Evolutionary conservation across 2,888 invertebrate genomes (phyloP).

Genomic region (Drosophila diplacantha): DNA sequence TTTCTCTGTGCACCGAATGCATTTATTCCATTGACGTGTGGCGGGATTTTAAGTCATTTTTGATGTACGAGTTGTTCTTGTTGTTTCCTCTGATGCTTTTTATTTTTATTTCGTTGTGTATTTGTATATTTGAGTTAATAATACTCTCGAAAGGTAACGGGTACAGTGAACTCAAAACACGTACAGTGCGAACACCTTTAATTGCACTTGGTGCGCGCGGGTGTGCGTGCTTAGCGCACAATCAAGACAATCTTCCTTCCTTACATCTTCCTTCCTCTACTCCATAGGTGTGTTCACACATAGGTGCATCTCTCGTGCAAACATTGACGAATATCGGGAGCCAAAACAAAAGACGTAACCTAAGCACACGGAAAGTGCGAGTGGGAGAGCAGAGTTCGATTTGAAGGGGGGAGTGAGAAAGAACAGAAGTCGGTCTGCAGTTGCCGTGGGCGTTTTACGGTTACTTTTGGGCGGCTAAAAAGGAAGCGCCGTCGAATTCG

Average conservation of each 20-base stretch:
- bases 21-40: conserved; percentile 66
- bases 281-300: conserved; percentile 10
- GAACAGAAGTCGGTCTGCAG: conserved; percentile 52
- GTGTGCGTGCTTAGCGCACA: conserved; percentile 9
- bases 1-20: conserved; percentile 44
- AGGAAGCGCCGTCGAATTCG: neutral
- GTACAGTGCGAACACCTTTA: conserved; percentile 26
- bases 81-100: conserved; percentile 37
- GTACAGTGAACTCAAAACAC: conserved; percentile 61
- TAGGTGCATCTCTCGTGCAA: conserved; percentile 5
- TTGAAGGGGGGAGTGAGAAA: conserved; percentile 19
- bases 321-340: conserved; percentile 59
- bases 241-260: conserved; percentile 6
- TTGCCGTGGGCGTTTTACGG: conserved; percentile 47
- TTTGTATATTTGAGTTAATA: conserved; percentile 53
- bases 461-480: conserved; percentile 21
- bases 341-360: conserved; percentile 63
- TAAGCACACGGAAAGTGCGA: conserved; percentile 36
- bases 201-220: conserved; percentile 2
- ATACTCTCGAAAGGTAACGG: conserved; percentile 61
- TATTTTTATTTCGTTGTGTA: conserved; percentile 35
- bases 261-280: neutral
- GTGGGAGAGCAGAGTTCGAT: conserved; percentile 26
- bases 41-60: conserved; percentile 67
- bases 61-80: conserved; percentile 62